Evolutionary conservation across 2,888 invertebrate genomes (phyloP), one percentile per base, ranked within the genome.

Genomic region (Gibbula magus): DNA sequence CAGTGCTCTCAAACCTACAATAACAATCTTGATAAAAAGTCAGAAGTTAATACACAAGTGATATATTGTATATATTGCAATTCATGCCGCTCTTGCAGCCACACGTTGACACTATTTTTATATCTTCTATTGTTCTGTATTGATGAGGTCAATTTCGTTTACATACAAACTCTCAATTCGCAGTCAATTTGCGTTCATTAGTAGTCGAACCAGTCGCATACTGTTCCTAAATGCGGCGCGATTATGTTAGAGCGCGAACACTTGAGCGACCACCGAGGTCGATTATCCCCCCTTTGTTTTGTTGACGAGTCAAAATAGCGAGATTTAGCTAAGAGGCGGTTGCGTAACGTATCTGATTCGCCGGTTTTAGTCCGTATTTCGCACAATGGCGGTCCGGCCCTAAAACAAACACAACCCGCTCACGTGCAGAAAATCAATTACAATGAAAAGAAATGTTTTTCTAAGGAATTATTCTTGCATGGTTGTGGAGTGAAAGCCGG

Each of bases 341-440:
- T 70, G 35, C 70, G 39, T 70, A 70, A 70, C 35, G 29, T 20
- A 70, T 39, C 39, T 20, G 70, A 70, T 70, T 39, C 32, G 39
- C 20, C 70, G 35, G 35, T 35, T 29, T 20, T 35, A n/a, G 32
- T 35, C 29, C 20, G 39, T 10, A 10, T 20, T 39, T 13, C 0
- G 20, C 39, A 70, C 29, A 35, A 10, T 20, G 7, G 20, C 18
- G 20, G 2, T 5, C 32, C 4, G 70, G n/a, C 32, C 13, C 25
- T 29, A 29, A 70, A 70, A n/a, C 70, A 70, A 70, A 70, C 70
- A 70, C 18, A 18, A 35, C 70, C 35, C 35, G 70, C 39, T 70
- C 70, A 35, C 70, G 29, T 70, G 29, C 20, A 20, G 29, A 39
- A 70, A 70, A 70, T 70, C 70, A 70, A 70, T 70, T 70, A 70